Evolutionary conservation across 2,113 vertebrate species (phyloP), one percentile per base, ranked within the genome.

Genomic region (Rhinichthys klamathensis): DNA sequence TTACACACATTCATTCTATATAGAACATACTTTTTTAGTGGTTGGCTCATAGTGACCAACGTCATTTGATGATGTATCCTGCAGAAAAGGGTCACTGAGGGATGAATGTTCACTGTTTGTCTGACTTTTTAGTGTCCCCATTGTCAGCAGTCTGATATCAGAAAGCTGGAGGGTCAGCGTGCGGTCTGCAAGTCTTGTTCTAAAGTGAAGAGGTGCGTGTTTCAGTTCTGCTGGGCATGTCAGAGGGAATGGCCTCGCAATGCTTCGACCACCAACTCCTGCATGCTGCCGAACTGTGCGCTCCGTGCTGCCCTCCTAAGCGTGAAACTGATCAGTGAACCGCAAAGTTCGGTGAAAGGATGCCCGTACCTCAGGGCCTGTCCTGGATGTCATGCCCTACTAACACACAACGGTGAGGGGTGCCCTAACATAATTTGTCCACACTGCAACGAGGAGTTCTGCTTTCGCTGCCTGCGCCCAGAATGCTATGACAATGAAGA

Each of bases 331-430:
- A 90, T 90, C 58, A 21, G 0, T 15, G 75, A 86, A 35, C 54
- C 61, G 0, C 0, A 13, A 1, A 85, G 74, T 35, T 65, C 63
- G 1, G 86, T 84, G 35, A 25, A n/a, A 0, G 83, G 58, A 46
- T 91, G 91, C 38, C 91, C 90, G 4, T 90, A 80, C 30, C 90
- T 90, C 27, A 86, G 91, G 70, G 86, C 85, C 25, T 91, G 91
- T 73, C 90, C 87, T 1, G 1, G 0, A 0, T 91, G 91, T 77
- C 83, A 73, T 4, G 65, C 84, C 21, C 80, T 91, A 11, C 38
- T 91, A 38, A 90, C 89, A 11, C 91, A 91, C 61, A 72, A 61
- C 2, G 84, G 89, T 32, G n/a, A 5, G 5, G 91, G 91, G 21
- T 91, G 91, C 58, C 84, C 86, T 0, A 73, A 77, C 1, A 87